Percentiles rank a stretch among this genome's conserved stretches.
These are phyloP conservation scores for Tenebrio molitor DNA, from an alignment of 1,140 invertebrate species.

Conservation along the genomic window DNA sequence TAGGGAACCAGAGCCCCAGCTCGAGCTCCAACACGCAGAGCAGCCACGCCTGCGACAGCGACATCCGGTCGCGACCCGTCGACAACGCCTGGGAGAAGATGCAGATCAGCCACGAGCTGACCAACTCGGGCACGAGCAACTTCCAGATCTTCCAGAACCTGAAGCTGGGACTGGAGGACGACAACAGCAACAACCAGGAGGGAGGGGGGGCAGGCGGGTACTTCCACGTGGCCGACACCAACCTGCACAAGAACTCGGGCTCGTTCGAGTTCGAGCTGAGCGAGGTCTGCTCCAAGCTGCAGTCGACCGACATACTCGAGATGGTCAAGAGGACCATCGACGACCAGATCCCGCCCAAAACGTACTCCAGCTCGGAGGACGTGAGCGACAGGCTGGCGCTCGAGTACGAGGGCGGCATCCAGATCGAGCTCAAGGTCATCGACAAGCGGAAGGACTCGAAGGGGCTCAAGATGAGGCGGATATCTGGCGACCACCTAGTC, in stretches of 20 bases:
- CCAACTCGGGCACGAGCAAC: constrained; percentile 53
- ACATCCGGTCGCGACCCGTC: constrained; percentile 51
- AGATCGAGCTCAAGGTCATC: constrained; percentile 89
- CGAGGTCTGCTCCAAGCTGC: constrained; percentile 82
- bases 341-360: constrained; percentile 81
- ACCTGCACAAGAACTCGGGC: constrained; percentile 58
- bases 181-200: constrained; percentile 17
- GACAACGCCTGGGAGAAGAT: constrained; percentile 51
- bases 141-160: constrained; percentile 62
- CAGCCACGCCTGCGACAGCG: constrained; percentile 58
- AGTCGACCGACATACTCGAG: constrained; percentile 83
- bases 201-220: background rate
- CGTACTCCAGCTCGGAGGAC: constrained; percentile 71
- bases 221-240: constrained; percentile 43
- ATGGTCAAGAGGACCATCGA: constrained; percentile 86
- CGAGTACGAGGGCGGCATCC: constrained; percentile 87
- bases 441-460: constrained; percentile 80
- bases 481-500: constrained; percentile 91
- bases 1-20: constrained; percentile 64
- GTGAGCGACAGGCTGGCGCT: constrained; percentile 68
- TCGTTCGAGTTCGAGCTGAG: constrained; percentile 72
- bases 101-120: constrained; percentile 56
- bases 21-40: constrained; percentile 62
- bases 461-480: constrained; percentile 89
- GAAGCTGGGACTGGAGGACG: constrained; percentile 41